Evolutionary conservation across 2,113 vertebrate species (phyloP), one percentile per base, ranked within the genome.

Genomic region (Lucifuga dentata): DNA sequence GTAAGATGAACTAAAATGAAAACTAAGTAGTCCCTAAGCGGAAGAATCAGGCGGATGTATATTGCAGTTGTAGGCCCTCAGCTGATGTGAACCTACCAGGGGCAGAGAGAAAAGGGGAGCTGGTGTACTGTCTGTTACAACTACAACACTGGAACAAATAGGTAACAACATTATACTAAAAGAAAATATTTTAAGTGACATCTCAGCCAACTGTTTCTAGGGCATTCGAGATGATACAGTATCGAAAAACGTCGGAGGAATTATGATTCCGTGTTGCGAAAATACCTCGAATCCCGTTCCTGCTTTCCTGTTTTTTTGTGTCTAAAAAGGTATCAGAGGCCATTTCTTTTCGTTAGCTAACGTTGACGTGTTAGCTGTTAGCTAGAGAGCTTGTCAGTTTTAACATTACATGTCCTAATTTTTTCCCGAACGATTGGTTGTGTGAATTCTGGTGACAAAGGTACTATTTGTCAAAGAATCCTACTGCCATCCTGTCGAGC

Each of bases 81-180:
- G 84, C 91, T 85, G 90, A 89, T 89, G 86, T 71, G 90, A 90
- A 82, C 87, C 63, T 91, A 92, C 68, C 84, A 76, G 78, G 33
- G 76, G 15, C 51, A 81, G 72, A 83, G 69, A 87, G 79, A 86
- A 88, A 91, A 91, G 90, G 89, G 85, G 69, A 91, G 88, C 90
- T 89, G 88, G 87, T 90, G 91, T 86, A 89, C 90, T 86, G 92
- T 90, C 88, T 91, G 85, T 91, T 90, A 91, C 88, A 91, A 91
- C 93, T 90, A 93, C 93, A 86, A 91, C 86, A 93, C 85, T 89
- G 74, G 90, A 86, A 92, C 88, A 91, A 93, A 92, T 92, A 93
- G 91, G 91, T 92, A 92, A 93, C 88, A 90, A 91, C 79, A 88
- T 80, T 62, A 88, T 70, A 56, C 52, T 33, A 49, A 76, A 80